A percentile compares a stretch with the other conserved stretches of the same genome.
Conservation (phyloP, 2,888 invertebrate species). For the Drosophila paucipuncta region DNA sequence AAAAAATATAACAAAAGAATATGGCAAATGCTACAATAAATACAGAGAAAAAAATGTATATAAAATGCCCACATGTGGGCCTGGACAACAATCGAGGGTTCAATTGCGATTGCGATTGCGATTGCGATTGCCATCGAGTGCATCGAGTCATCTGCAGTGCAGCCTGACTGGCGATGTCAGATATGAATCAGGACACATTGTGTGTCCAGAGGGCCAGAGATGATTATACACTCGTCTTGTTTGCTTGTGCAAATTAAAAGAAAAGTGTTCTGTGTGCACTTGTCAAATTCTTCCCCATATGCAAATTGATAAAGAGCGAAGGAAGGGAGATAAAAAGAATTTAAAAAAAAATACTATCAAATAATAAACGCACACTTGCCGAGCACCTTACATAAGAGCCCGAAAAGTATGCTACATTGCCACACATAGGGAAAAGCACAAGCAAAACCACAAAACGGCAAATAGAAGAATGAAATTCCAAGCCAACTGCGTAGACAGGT, state of each 20-base stretch:
- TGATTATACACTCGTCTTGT: conserved; percentile 17
- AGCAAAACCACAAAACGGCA: conserved; percentile 12
- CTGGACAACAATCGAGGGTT: background rate
- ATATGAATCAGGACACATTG: conserved; percentile 5
- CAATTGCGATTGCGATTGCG: background rate
- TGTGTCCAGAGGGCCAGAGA: background rate
- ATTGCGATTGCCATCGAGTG: conserved; percentile 3
- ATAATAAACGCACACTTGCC: conserved; percentile 6
- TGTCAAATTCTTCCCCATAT: conserved; percentile 28
- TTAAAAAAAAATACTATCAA: background rate
- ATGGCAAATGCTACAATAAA: conserved; percentile 1
- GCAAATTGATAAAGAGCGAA: conserved; percentile 28
- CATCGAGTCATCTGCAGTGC: conserved; percentile 25
- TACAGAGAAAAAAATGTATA: background rate
- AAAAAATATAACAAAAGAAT: conserved; percentile 34
- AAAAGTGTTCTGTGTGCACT: conserved; percentile 28
- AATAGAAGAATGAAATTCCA: conserved; percentile 6
- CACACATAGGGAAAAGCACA: conserved; percentile 10
- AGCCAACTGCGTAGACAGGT: conserved; percentile 63
- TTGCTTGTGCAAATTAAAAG: conserved; percentile 37
- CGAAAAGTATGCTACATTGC: conserved; percentile 65
- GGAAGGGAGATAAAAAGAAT: background rate
- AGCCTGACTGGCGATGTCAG: background rate
- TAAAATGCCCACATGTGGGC: background rate
- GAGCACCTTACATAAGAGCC: conserved; percentile 60